A percentile compares a stretch with the other conserved stretches of the same genome.
phyloP scores from a whole-genome alignment of 2,888 invertebrate species.

The Malachius bipustulatus region DNA sequence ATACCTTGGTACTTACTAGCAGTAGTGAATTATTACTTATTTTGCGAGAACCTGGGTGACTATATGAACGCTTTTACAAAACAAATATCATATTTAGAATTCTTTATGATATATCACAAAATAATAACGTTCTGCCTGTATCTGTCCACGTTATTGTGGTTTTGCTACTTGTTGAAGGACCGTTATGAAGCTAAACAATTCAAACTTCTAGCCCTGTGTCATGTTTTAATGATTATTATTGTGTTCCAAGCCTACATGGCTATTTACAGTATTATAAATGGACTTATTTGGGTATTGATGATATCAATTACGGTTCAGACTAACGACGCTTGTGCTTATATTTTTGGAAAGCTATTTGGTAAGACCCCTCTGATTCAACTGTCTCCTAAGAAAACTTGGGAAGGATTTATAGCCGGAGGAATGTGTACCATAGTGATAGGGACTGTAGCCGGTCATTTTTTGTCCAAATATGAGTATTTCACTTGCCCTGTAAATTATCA shows the following conservation, averaged over 20 bases:
- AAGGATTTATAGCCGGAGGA: conserved; percentile 97
- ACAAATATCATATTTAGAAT: not conserved
- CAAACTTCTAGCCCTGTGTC: conserved; percentile 97
- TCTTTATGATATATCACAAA: conserved; percentile 88
- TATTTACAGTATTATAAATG: conserved; percentile 95
- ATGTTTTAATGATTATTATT: conserved; percentile 90
- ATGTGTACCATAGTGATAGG: conserved; percentile 86
- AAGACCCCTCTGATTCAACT: conserved; percentile 95
- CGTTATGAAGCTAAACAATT: conserved; percentile 97
- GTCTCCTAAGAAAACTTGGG: conserved; percentile 99
- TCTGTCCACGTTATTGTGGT: conserved; percentile 92
- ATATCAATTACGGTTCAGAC: conserved; percentile 97
- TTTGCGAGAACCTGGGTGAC: conserved; percentile 68
- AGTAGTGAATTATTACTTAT: conserved; percentile 96
- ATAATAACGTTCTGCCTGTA: conserved; percentile 95
- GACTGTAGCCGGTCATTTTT: conserved; percentile 46
- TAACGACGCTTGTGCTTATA: conserved; percentile 98
- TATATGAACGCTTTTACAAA: not conserved
- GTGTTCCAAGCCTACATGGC: conserved; percentile 96
- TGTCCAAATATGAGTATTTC: conserved; percentile 23
- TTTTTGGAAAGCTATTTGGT: conserved; percentile 98
- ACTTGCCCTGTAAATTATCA: conserved; percentile 27
- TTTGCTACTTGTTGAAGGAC: conserved; percentile 78
- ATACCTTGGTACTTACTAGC: conserved; percentile 97
- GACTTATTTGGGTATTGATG: conserved; percentile 84